Conservation (phyloP, 2,113 vertebrate genomes). For the Gymnorhina tibicen region DNA sequence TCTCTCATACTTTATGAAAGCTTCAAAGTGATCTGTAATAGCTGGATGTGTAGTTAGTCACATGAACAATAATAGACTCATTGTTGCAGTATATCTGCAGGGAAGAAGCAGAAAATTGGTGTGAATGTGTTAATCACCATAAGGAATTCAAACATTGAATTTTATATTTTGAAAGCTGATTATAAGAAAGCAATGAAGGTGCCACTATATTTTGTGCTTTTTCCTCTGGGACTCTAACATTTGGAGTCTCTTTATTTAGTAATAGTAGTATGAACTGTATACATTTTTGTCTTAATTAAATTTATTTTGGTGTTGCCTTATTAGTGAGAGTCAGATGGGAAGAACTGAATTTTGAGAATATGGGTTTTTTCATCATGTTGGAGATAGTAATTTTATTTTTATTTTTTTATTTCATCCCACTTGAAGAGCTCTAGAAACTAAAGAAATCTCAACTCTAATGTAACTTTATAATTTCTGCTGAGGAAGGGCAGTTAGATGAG, state of each 20-base stretch:
- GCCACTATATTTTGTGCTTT: background rate
- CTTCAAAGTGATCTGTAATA: conserved; percentile 31
- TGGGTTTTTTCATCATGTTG: background rate
- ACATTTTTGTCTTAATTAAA: background rate
- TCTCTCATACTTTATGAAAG: background rate
- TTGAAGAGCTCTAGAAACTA: background rate
- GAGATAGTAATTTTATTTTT: background rate
- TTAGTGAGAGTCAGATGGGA: background rate
- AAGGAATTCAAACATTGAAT: background rate
- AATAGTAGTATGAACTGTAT: background rate
- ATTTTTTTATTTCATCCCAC: background rate
- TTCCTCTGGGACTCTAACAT: background rate
- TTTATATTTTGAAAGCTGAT: background rate
- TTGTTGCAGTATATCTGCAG: background rate
- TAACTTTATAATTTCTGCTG: background rate
- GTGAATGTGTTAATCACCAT: background rate
- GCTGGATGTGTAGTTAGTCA: background rate
- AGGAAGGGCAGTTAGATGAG: background rate
- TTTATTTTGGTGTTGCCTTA: background rate
- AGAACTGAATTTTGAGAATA: background rate
- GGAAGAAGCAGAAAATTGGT: background rate
- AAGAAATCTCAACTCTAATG: background rate
- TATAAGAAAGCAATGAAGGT: background rate
- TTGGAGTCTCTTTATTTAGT: background rate
- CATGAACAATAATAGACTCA: conserved; percentile 10